Conservation (phyloP, 2,113 vertebrate genomes). For the Python bivittatus region DNA sequence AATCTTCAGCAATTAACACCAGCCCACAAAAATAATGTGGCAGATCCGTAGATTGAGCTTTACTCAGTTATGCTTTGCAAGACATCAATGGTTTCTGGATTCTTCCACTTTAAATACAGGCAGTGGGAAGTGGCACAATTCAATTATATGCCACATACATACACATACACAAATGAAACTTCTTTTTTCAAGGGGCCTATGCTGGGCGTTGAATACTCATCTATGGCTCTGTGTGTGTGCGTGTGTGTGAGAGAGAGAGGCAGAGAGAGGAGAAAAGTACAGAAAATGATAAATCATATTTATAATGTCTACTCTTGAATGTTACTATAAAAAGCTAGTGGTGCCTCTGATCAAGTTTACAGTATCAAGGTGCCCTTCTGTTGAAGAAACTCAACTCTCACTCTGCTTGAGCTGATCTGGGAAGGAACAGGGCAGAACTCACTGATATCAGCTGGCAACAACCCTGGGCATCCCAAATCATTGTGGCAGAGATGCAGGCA, state of each 20-base stretch:
- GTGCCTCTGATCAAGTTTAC: background rate
- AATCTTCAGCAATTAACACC: background rate
- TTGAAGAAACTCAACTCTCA: background rate
- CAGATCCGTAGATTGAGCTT: background rate
- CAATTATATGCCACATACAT: background rate
- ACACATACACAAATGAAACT: background rate
- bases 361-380: background rate
- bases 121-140: background rate
- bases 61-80: background rate
- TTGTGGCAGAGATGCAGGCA: background rate
- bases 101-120: background rate
- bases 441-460: background rate
- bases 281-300: background rate
- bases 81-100: background rate
- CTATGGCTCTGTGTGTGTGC: background rate
- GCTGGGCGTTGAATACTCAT: background rate
- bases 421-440: background rate
- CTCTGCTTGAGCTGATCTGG: background rate
- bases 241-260: background rate
- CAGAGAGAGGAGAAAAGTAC: background rate
- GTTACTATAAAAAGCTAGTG: background rate
- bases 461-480: background rate
- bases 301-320: background rate
- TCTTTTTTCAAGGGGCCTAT: background rate
- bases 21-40: background rate